Evolutionary conservation across 2,113 vertebrate genomes (phyloP).

Genomic region (Plotosus lineatus): DNA sequence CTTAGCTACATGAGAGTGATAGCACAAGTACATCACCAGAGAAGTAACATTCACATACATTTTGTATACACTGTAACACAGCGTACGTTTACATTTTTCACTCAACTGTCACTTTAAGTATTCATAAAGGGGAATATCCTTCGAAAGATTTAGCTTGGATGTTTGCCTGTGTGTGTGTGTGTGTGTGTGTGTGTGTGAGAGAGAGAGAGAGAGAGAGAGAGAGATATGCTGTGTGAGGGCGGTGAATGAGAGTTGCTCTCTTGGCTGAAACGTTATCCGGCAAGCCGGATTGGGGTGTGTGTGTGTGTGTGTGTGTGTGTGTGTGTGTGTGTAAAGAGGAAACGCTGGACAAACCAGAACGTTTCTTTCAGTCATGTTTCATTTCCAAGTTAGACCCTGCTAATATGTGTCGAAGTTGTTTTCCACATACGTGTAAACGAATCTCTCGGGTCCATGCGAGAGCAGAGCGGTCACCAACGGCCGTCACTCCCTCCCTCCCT

Average conservation of each 20-base stretch:
- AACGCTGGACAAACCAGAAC: conserved; percentile 28
- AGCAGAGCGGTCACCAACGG: conserved; percentile 36
- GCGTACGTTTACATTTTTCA: background rate
- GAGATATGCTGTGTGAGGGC: conserved; percentile 16
- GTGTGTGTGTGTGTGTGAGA: background rate
- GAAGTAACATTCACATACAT: background rate
- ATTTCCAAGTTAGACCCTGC: conserved; percentile 35
- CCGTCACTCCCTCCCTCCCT: conserved; percentile 37
- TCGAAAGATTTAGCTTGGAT: conserved; percentile 5
- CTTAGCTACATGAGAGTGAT: background rate
- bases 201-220: background rate
- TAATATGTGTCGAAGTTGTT: conserved; percentile 16
- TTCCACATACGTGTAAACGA: conserved; percentile 34
- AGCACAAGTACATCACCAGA: background rate
- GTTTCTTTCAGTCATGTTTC: conserved; percentile 3
- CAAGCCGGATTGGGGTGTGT: conserved; percentile 58
- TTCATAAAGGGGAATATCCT: conserved; percentile 16
- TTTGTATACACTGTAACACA: background rate
- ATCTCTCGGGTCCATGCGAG: conserved; percentile 43
- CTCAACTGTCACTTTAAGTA: background rate
- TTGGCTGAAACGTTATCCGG: conserved; percentile 23
- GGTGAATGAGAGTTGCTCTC: conserved; percentile 30
- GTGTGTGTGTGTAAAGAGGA: conserved; percentile 37
- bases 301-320: background rate
- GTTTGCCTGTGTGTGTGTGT: conserved; percentile 1